Base-by-base conservation (phyloP, 1,140 invertebrate genomes). In the Dolichoris vasculosae region DNA sequence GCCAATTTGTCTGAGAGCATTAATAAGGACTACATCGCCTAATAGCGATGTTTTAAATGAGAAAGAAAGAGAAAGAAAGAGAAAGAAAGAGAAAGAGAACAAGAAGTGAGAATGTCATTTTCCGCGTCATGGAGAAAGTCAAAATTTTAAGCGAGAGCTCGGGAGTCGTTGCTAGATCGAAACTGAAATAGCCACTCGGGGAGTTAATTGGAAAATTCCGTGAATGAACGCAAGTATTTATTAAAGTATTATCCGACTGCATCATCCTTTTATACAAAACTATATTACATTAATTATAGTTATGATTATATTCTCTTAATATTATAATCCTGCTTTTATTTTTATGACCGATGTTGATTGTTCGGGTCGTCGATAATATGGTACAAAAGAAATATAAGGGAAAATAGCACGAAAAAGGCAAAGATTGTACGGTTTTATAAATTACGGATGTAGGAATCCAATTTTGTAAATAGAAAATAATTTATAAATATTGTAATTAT, bases 1-100 rank as follows among this genome's bases (percentile, higher is more conserved):
- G 89, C 89, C 91, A 92, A 92, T 92, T 91, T 90, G 90, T 92
- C 90, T 89, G 87, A 11, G 30, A 82, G 83, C 87, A 79, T 86
- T 89, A 88, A 88, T 88, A 86, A 40, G 83, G 87, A 88, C 87
- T 84, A 85, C 87, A 87, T 85, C 83, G 17, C 46, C 23, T 80
- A 80, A 84, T 73, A 40, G 30, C 32, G 40, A 69, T 71, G 40
- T 40, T 30, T 35, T 73, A 38, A 43, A 73, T 4, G 23, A n/a
- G 69, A 73, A n/a, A n/a, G 20, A 71, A 11, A 67, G n/a, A 59
- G 55, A 59, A 23, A 20, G 55, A 59, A 3, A 20, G 55, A 59
- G 6, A 59, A 23, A 35, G 30, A 67, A 40, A 23, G 38, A 46
- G 87, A 86, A 86, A 73, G 85, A 86, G 86, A 85, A 73, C 77